Conservation (phyloP, 1,140 invertebrate genomes). For the Pseudomyrmex sp. region DNA sequence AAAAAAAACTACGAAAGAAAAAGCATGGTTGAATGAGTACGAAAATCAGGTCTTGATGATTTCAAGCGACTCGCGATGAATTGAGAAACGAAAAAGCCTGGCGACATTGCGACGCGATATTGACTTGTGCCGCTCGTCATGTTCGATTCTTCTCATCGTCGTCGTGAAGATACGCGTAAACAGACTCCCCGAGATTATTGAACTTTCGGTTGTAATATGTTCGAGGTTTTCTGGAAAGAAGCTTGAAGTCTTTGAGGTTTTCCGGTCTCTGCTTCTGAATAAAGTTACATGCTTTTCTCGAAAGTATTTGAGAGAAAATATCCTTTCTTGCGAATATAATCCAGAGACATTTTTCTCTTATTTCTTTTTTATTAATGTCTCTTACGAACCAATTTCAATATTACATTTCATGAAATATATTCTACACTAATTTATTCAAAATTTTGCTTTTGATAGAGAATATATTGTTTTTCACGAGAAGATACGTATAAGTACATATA, state of each 20-base stretch:
- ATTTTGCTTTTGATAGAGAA: no score
- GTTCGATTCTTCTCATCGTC: slow-evolving; percentile 21
- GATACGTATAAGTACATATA: no score
- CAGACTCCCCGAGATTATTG: slow-evolving; percentile 28
- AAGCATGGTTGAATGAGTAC: slow-evolving; percentile 2
- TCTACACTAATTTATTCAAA: no score
- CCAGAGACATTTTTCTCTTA: no score
- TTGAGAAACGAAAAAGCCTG: slow-evolving; percentile 51
- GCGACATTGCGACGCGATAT: slow-evolving; percentile 63
- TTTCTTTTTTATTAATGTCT: no score
- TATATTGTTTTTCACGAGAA: no score
- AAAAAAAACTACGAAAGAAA: neutral
- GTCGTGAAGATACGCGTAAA: slow-evolving; percentile 60
- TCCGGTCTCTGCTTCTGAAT: neutral
- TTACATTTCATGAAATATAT: no score
- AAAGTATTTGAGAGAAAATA: no score
- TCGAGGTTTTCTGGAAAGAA: slow-evolving; percentile 3
- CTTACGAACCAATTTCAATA: no score
- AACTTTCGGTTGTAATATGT: slow-evolving; percentile 50
- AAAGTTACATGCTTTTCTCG: slow-evolving; percentile 29
- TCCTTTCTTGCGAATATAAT: no score
- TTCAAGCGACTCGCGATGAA: slow-evolving; percentile 36
- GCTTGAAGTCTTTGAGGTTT: neutral
- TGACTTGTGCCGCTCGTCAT: slow-evolving; percentile 39
- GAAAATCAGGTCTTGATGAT: slow-evolving; percentile 9